Evolutionary conservation across 1,140 invertebrate genomes (phyloP).

Genomic region (Portunus trituberculatus): DNA sequence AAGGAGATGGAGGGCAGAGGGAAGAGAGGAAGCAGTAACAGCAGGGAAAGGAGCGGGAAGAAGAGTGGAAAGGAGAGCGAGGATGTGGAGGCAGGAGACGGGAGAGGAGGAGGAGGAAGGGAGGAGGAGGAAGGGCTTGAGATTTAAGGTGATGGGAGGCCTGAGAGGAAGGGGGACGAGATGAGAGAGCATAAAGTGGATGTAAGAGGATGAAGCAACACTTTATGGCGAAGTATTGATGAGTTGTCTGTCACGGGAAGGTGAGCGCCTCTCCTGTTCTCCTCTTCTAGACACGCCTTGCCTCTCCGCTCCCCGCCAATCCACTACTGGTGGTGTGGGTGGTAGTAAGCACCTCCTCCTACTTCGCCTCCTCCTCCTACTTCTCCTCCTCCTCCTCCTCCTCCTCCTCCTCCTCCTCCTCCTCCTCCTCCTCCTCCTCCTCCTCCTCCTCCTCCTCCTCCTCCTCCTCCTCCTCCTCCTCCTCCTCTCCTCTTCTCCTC

Average conservation of each 20-base stretch:
- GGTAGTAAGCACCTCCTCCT: no score
- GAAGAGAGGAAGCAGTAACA: background rate
- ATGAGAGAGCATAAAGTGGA: slow-evolving; percentile 13
- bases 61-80: background rate
- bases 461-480: no score
- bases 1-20: background rate
- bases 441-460: no score
- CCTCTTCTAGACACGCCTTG: no score
- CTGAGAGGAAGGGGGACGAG: background rate
- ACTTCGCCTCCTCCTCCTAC: no score
- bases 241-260: background rate
- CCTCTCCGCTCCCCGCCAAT: no score
- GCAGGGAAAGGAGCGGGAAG: background rate
- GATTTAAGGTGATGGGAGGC: background rate
- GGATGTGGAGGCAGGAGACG: no score
- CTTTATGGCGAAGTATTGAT: background rate
- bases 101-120: no score
- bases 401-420: no score
- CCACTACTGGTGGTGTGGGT: background rate
- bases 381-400: no score
- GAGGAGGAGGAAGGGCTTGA: background rate
- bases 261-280: background rate
- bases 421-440: no score
- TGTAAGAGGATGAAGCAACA: background rate
- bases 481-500: no score